A percentile compares a stretch with the other conserved stretches of the same genome.
Evolutionary conservation across 30 jellyfish, hydroid and myxozoan species (phyloP).

Genomic region (Cassiopea xamachana): DNA sequence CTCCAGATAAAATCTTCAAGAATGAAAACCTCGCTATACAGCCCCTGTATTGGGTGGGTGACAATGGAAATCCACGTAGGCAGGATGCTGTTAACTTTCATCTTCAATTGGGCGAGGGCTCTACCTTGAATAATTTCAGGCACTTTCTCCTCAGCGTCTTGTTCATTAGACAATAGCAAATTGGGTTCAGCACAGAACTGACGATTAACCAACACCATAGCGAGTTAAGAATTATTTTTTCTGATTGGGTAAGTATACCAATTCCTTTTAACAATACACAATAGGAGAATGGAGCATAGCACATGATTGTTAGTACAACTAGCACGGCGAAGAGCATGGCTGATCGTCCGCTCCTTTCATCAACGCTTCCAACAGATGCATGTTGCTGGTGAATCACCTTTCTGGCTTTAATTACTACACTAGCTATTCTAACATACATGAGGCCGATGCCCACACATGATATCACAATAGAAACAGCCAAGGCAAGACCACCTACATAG

Average conservation of each 20-base stretch:
- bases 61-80: too few species aligned
- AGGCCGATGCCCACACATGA: conserved; percentile 5
- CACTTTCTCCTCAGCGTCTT: conserved; percentile 13
- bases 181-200: conserved; percentile 14
- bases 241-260: background rate
- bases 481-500: background rate
- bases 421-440: background rate
- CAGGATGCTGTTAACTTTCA: background rate
- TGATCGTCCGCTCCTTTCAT: background rate
- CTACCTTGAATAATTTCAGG: background rate
- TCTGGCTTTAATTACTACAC: background rate
- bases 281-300: conserved; percentile 28
- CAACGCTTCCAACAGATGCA: conserved; percentile 2
- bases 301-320: conserved; percentile 11
- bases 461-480: background rate
- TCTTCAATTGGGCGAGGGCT: background rate
- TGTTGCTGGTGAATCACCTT: conserved; percentile 22
- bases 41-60: too few species aligned
- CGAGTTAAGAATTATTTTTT: background rate
- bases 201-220: background rate
- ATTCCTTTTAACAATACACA: background rate
- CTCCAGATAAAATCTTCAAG: too few species aligned
- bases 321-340: conserved; percentile 19
- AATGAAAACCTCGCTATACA: too few species aligned
- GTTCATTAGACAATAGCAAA: conserved; percentile 30